Percentiles rank a stretch among this genome's conserved stretches.
phyloP scores from a whole-genome alignment of 2,888 invertebrate genomes.

The Tachina fera region DNA sequence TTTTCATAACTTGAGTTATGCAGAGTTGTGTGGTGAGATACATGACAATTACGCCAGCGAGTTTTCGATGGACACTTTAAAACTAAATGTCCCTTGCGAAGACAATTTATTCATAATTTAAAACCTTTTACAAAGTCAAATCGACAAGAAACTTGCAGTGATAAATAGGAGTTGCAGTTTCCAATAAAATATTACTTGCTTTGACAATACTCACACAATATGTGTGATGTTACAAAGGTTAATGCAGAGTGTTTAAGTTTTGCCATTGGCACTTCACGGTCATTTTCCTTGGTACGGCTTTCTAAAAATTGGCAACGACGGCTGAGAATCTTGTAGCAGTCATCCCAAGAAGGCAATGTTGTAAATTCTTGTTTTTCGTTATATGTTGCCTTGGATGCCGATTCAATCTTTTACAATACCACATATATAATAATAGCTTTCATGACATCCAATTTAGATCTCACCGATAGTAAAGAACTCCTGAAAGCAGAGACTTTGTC shows the following conservation, averaged over 20 bases:
- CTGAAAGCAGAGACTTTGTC: conserved; percentile 25
- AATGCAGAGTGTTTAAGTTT: background rate
- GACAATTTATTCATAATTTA: conserved; percentile 30
- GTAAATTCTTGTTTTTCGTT: too few relatives aligned
- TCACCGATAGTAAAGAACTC: conserved; percentile 25
- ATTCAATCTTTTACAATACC: background rate
- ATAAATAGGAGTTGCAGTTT: conserved; percentile 3
- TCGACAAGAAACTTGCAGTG: conserved; percentile 9
- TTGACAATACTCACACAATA: conserved; percentile 34
- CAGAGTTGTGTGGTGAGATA: conserved; percentile 22
- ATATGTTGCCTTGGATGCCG: too few relatives aligned
- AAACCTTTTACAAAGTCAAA: conserved; percentile 13
- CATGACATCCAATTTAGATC: conserved; percentile 27
- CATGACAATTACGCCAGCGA: conserved; percentile 4
- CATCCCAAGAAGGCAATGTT: conserved; percentile 1
- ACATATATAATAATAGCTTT: conserved; percentile 21
- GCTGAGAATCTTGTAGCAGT: conserved; percentile 25
- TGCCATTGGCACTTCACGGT: background rate
- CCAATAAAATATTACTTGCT: background rate
- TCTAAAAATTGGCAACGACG: conserved; percentile 50
- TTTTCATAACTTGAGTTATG: conserved; percentile 4
- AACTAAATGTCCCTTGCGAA: conserved; percentile 28
- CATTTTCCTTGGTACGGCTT: background rate
- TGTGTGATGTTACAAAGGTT: conserved; percentile 15
- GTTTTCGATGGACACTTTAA: conserved; percentile 21